These are phyloP conservation scores for Perizoma affinitatum DNA, from an alignment of 2,888 invertebrate genomes.

Conservation along the genomic window DNA sequence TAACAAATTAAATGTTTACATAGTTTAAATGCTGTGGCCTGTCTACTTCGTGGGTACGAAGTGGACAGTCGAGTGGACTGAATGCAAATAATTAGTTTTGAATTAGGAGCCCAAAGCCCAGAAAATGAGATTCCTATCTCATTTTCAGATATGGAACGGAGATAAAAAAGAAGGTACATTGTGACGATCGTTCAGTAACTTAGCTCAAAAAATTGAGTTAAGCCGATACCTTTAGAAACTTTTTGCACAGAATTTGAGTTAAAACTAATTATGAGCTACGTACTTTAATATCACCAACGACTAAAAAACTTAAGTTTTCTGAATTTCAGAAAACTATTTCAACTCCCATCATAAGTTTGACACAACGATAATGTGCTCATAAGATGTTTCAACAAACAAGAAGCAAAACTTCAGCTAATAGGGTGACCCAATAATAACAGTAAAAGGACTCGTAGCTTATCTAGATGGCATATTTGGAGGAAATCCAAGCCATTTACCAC, in stretches of 20 bases:
- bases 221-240: too few species aligned
- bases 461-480: constrained; percentile 76
- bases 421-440: constrained; percentile 63
- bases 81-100: constrained; percentile 9
- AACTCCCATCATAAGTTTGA: constrained; percentile 35
- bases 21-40: constrained; percentile 16
- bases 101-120: constrained; percentile 4
- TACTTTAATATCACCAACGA: constrained; percentile 6
- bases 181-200: too few species aligned
- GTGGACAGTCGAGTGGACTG: constrained; percentile 4
- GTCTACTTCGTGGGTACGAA: constrained; percentile 1
- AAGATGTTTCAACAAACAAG: constrained; percentile 47
- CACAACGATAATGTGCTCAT: constrained; percentile 35
- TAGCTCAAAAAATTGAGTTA: too few species aligned
- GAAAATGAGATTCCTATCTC: too few species aligned
- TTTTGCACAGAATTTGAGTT: neutral
- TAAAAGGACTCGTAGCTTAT: constrained; percentile 72
- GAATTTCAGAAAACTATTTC: constrained; percentile 30
- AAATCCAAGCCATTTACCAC: constrained; percentile 77
- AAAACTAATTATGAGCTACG: neutral
- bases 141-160: too few species aligned
- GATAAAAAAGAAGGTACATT: too few species aligned
- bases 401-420: constrained; percentile 55
- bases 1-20: constrained; percentile 19
- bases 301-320: constrained; percentile 23